Evolutionary conservation across 1,140 invertebrate species (phyloP).

Genomic region (Drosophila azteca): DNA sequence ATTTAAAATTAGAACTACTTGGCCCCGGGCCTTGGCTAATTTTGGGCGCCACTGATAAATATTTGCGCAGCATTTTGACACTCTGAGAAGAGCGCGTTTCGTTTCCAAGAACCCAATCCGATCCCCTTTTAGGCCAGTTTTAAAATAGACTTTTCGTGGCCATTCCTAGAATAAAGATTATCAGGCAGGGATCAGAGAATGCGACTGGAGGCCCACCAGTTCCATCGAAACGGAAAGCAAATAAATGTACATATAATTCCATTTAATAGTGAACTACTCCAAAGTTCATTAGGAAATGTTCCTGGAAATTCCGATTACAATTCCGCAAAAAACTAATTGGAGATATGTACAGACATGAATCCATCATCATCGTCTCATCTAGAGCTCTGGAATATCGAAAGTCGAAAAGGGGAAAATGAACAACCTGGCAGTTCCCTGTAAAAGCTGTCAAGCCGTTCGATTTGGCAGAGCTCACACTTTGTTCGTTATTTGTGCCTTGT

Average conservation of each 20-base stretch:
- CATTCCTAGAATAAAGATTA: conserved; percentile 17
- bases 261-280: no score
- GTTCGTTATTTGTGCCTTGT: conserved; percentile 73
- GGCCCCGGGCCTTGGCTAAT: conserved; percentile 9
- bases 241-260: no score
- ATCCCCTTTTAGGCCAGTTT: not conserved
- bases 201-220: no score
- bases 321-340: no score
- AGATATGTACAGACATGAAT: no score
- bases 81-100: conserved; percentile 29
- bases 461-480: conserved; percentile 51
- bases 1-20: conserved; percentile 61
- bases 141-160: not conserved
- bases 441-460: not conserved
- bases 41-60: conserved; percentile 59
- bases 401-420: no score
- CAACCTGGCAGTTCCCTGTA: conserved; percentile 6
- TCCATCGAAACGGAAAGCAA: no score
- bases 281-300: no score
- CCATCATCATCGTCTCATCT: no score
- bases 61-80: conserved; percentile 62
- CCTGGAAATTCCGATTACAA: no score
- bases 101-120: conserved; percentile 24
- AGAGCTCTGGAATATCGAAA: no score
- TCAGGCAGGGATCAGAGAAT: not conserved